These are phyloP conservation scores for Alosa sapidissima DNA, from an alignment of 2,797 vertebrate genomes.

Conservation along the genomic window DNA sequence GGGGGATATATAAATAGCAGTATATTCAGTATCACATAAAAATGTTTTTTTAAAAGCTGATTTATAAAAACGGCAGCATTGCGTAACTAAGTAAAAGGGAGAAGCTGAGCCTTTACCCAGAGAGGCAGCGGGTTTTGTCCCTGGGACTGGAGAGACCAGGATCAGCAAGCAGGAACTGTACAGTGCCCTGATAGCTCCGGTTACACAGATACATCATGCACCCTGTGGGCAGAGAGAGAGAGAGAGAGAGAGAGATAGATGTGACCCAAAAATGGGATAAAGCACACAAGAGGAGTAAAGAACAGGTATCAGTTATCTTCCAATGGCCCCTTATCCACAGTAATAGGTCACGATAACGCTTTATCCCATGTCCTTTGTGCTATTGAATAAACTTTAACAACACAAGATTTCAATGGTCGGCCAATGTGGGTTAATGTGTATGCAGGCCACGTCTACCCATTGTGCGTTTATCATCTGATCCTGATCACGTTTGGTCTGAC, in stretches of 20 bases:
- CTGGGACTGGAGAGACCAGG: slow-evolving; percentile 74
- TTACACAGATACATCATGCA: slow-evolving; percentile 77
- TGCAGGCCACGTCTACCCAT: not conserved
- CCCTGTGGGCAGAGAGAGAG: slow-evolving; percentile 62
- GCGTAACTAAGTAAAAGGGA: not conserved
- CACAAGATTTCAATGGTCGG: not conserved
- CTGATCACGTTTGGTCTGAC: not conserved
- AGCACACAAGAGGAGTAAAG: not conserved
- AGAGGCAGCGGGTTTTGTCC: slow-evolving; percentile 81
- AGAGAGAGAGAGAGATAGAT: slow-evolving; percentile 15
- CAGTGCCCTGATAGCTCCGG: slow-evolving; percentile 77
- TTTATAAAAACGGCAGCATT: not conserved
- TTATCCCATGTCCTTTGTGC: slow-evolving; percentile 1
- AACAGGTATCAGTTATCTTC: not conserved
- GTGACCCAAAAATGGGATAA: slow-evolving; percentile 3
- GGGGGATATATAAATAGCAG: too few relatives aligned
- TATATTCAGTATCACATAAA: too few relatives aligned
- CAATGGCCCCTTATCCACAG: not conserved
- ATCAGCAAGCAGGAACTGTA: slow-evolving; percentile 79
- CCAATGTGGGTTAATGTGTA: not conserved
- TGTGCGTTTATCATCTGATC: not conserved
- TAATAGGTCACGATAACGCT: not conserved
- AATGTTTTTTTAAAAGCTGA: too few relatives aligned
- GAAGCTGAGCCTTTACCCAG: slow-evolving; percentile 68
- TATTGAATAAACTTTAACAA: not conserved